A percentile compares a stretch with the other conserved stretches of the same genome.
Evolutionary conservation across 2,888 invertebrate species (phyloP).

Genomic region (Shargacucullia verbasci): DNA sequence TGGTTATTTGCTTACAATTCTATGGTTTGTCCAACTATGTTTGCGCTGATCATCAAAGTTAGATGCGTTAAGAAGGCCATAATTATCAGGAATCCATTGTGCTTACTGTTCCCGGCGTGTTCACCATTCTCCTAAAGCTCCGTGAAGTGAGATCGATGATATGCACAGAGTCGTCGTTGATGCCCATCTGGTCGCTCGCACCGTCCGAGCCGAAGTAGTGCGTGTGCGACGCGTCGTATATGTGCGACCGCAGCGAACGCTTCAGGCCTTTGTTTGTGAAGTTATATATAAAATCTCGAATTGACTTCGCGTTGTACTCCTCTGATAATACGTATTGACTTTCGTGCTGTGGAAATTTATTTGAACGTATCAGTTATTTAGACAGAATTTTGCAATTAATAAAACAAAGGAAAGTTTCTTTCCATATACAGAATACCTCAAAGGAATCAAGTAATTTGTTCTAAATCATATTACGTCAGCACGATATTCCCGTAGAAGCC

Average conservation of each 20-base stretch:
- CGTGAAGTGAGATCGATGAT: constrained; percentile 91
- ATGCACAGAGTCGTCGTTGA: constrained; percentile 76
- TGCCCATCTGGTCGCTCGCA: constrained; percentile 53
- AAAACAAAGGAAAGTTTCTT: no score
- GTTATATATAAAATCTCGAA: constrained; percentile 88
- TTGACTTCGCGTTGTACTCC: constrained; percentile 82
- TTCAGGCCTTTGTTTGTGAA: constrained; percentile 80
- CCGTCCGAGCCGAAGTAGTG: constrained; percentile 78
- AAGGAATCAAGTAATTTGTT: no score
- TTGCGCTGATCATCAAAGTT: no score
- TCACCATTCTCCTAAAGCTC: constrained; percentile 90
- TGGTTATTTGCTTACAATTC: no score
- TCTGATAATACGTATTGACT: constrained; percentile 90
- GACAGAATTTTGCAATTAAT: no score
- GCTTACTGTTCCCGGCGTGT: constrained; percentile 89
- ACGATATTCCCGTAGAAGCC: no score
- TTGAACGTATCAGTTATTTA: no score
- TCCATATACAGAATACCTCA: no score
- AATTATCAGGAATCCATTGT: no score
- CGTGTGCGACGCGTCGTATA: constrained; percentile 76
- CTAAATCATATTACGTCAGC: no score
- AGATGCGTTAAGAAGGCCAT: no score
- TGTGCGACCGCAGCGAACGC: constrained; percentile 77
- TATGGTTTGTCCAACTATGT: no score
- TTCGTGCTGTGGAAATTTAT: constrained; percentile 89